A percentile compares a stretch with the other conserved stretches of the same genome.
Evolutionary conservation across 2,113 vertebrate species (phyloP).

Genomic region (Cyphomyrus discorhynchus): DNA sequence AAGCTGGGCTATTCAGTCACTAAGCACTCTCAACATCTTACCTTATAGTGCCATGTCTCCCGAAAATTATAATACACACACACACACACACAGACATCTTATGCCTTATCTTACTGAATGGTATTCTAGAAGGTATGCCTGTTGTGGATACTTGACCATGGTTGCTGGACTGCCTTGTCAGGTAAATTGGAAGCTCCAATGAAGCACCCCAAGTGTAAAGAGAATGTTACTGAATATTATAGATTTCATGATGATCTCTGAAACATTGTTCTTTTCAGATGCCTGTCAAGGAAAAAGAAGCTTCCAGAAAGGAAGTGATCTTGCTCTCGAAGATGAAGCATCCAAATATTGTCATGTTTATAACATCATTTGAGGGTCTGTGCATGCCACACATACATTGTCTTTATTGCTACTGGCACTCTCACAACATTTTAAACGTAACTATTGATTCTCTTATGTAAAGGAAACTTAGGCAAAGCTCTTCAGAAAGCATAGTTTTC

Average conservation of each 20-base stretch:
- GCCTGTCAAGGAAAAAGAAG: conserved; percentile 70
- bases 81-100: background rate
- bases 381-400: background rate
- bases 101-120: background rate
- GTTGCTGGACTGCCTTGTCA: background rate
- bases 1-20: background rate
- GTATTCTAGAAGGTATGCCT: background rate
- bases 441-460: background rate
- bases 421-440: background rate
- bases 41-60: background rate
- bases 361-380: conserved; percentile 73
- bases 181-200: background rate
- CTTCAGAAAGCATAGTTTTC: background rate
- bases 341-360: conserved; percentile 81
- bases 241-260: background rate
- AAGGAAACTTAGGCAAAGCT: no score
- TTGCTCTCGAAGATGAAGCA: conserved; percentile 86
- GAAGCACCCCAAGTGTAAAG: background rate
- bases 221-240: background rate
- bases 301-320: conserved; percentile 72
- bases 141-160: background rate
- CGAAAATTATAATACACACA: background rate
- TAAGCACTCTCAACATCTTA: background rate
- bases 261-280: conserved; percentile 54
- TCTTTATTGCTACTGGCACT: background rate